Evolutionary conservation across 2,797 vertebrate genomes (phyloP).

Genomic region (Denticeps clupeoides): DNA sequence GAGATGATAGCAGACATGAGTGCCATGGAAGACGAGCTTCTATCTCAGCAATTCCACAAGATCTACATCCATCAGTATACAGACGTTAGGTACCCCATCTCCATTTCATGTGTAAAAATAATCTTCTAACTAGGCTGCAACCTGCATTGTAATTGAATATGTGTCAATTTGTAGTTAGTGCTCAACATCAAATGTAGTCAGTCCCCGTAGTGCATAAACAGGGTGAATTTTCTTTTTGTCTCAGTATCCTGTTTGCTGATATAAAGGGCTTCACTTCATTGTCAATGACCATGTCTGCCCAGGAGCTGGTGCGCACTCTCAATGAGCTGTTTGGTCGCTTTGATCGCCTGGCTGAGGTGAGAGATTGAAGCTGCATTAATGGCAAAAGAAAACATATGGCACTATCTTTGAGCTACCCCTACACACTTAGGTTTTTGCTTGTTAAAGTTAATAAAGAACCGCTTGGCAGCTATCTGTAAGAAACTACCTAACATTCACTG

Average conservation of each 20-base stretch:
- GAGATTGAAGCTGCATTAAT: no score
- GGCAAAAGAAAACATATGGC: no score
- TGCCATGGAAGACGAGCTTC: slow-evolving; percentile 44
- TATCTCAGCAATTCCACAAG: slow-evolving; percentile 49
- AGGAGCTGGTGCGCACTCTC: slow-evolving; percentile 56
- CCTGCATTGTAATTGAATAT: background rate
- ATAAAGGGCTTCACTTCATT: slow-evolving; percentile 64
- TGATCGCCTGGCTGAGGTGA: slow-evolving; percentile 59
- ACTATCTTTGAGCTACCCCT: no score
- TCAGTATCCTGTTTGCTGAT: slow-evolving; percentile 66
- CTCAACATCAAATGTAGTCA: background rate
- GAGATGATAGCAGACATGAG: slow-evolving; percentile 52
- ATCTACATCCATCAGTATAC: slow-evolving; percentile 53
- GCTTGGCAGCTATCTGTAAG: no score
- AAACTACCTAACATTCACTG: no score
- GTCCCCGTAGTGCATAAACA: no score
- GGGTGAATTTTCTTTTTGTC: slow-evolving; percentile 10
- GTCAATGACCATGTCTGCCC: slow-evolving; percentile 57
- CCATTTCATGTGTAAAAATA: no score
- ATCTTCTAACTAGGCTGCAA: no score
- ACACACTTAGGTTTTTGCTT: no score
- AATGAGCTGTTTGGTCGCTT: slow-evolving; percentile 65
- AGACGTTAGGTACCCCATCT: slow-evolving; percentile 33
- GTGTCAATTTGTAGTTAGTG: background rate
- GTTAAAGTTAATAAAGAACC: no score